phyloP scores from a whole-genome alignment of 2,888 invertebrate genomes.

The Kuschelorhynchus macadamiae region DNA sequence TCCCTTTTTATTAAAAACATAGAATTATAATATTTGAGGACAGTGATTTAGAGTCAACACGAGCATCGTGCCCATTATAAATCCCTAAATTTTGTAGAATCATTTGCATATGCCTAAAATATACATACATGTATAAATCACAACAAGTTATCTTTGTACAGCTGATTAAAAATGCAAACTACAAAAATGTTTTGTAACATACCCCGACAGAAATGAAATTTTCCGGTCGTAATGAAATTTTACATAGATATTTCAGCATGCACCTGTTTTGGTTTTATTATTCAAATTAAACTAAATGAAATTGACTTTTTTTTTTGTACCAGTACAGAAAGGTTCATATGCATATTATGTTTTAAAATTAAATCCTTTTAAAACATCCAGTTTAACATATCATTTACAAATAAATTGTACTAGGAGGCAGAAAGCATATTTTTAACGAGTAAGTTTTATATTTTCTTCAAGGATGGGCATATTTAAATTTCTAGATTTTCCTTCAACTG shows the following conservation, averaged over 20 bases:
- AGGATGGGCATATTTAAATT: too few relatives aligned
- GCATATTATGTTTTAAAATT: too few relatives aligned
- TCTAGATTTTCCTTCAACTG: too few relatives aligned
- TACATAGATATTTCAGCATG: slow-evolving; percentile 38
- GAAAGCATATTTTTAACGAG: too few relatives aligned
- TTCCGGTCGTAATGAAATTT: slow-evolving; percentile 38
- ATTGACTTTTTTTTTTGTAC: slow-evolving; percentile 11
- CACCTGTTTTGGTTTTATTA: slow-evolving; percentile 37
- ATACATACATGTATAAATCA: slow-evolving; percentile 32
- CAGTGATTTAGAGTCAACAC: slow-evolving; percentile 7
- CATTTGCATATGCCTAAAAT: slow-evolving; percentile 29
- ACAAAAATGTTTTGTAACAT: slow-evolving; percentile 44
- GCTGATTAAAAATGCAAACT: slow-evolving; percentile 47
- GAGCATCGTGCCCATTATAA: slow-evolving; percentile 11
- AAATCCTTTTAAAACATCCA: neutral
- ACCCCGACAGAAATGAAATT: slow-evolving; percentile 42
- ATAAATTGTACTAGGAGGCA: too few relatives aligned
- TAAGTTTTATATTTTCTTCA: too few relatives aligned
- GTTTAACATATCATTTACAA: too few relatives aligned
- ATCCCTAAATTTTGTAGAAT: slow-evolving; percentile 16
- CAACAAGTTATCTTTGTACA: slow-evolving; percentile 37
- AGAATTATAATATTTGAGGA: neutral
- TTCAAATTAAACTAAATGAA: slow-evolving; percentile 8
- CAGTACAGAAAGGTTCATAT: too few relatives aligned
- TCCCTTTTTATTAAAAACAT: neutral